Evolutionary conservation across 1,140 invertebrate genomes (phyloP).

Genomic region (Gyrodactylus bullatarudis): DNA sequence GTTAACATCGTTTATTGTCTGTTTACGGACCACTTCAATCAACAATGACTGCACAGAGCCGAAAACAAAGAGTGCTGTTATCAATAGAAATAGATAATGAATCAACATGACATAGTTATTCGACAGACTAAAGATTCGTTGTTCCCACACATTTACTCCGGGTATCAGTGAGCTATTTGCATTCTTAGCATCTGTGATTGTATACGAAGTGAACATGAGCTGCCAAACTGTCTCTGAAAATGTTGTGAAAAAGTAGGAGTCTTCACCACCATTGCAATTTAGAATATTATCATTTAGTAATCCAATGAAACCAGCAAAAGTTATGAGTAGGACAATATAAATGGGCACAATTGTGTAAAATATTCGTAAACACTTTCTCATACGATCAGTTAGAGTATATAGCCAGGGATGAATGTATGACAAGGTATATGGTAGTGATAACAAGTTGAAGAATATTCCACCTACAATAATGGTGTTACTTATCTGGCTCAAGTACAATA

Average conservation of each 20-base stretch:
- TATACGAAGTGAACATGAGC: background rate
- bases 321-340: background rate
- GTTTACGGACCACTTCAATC: background rate
- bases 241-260: background rate
- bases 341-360: background rate
- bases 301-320: background rate
- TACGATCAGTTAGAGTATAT: background rate
- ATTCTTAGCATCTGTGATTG: background rate
- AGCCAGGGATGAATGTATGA: background rate
- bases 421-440: background rate
- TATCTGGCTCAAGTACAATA: background rate
- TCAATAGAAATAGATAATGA: background rate
- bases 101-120: background rate
- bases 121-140: background rate
- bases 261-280: background rate
- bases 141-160: background rate
- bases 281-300: background rate
- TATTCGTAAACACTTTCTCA: background rate
- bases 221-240: background rate
- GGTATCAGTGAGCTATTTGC: background rate
- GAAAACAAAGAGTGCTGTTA: background rate
- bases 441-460: background rate
- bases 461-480: background rate
- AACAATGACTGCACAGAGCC: background rate
- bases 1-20: background rate